Conservation (phyloP, 2,113 vertebrate genomes). For the Macaca mulatta region DNA sequence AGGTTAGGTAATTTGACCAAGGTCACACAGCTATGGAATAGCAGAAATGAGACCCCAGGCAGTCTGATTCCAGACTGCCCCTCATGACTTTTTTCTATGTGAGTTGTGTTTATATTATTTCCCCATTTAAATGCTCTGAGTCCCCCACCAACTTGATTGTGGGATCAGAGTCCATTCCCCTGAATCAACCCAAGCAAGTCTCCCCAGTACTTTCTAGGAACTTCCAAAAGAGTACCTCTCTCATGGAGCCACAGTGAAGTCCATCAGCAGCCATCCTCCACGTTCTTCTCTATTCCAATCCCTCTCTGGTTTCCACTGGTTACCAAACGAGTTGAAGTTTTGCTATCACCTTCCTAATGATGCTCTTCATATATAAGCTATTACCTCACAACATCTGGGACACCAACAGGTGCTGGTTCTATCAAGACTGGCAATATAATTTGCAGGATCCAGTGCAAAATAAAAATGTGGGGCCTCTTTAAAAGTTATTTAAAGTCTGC, state of each 20-base stretch:
- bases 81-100: not conserved
- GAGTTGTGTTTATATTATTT: not conserved
- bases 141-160: not conserved
- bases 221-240: too few species aligned
- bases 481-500: not conserved
- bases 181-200: not conserved
- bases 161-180: not conserved
- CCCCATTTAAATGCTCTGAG: not conserved
- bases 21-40: not conserved
- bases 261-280: accelerated
- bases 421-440: not conserved
- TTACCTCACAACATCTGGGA: not conserved
- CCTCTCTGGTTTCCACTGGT: not conserved
- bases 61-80: not conserved
- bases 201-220: not conserved
- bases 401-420: not conserved
- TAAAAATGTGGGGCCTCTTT: not conserved
- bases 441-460: not conserved
- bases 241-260: too few species aligned
- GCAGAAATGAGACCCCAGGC: not conserved
- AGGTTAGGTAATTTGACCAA: not conserved
- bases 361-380: not conserved
- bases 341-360: not conserved
- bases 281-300: not conserved
- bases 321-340: too few species aligned